These are phyloP conservation scores for Microplitis deprimator DNA, from an alignment of 2,888 invertebrate genomes.

Conservation along the genomic window DNA sequence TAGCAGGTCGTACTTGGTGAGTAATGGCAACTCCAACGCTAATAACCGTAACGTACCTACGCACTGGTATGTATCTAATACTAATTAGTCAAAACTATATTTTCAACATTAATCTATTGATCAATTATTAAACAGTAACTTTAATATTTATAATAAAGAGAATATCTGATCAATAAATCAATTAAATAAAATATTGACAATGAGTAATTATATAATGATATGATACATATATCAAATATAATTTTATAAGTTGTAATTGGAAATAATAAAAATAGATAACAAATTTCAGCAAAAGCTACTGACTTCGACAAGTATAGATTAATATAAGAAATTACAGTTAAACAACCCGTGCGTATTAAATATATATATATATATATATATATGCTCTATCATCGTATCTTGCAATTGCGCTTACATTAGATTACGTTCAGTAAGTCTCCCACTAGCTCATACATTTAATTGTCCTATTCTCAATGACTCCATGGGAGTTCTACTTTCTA, in stretches of 20 bases:
- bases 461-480: conserved; percentile 37
- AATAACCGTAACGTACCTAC: conserved; percentile 32
- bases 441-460: conserved; percentile 27
- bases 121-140: not conserved
- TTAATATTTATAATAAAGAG: not conserved
- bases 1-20: conserved; percentile 32
- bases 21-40: conserved; percentile 37
- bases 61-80: conserved; percentile 10
- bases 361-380: conserved; percentile 3
- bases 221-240: not conserved
- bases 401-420: conserved; percentile 34
- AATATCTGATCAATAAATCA: not conserved
- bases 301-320: conserved; percentile 19
- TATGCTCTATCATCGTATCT: conserved; percentile 17
- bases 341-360: conserved; percentile 24
- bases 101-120: not conserved
- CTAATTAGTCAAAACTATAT: conserved; percentile 9
- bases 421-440: conserved; percentile 26
- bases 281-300: conserved; percentile 2
- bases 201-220: not conserved
- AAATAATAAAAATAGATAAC: no score
- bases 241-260: not conserved
- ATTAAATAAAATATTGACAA: not conserved
- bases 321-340: conserved; percentile 30
- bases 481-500: conserved; percentile 40